These are phyloP conservation scores for Cisticola juncidis DNA, from an alignment of 2,113 vertebrate genomes.

Conservation along the genomic window DNA sequence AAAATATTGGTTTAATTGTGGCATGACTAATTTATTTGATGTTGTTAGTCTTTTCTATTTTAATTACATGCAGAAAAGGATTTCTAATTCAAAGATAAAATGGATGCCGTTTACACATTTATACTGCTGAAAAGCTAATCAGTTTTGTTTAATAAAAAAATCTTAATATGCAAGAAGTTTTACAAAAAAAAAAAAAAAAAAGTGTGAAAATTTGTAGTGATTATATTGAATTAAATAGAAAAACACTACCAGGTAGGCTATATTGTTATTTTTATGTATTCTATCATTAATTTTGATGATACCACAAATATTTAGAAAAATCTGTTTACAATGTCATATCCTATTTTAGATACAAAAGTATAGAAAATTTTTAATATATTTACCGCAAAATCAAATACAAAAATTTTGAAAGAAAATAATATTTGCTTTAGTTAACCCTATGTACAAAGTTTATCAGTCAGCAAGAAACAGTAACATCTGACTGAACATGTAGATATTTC, in stretches of 20 bases:
- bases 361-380: not conserved
- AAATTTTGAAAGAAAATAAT: not conserved
- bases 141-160: not conserved
- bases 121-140: not conserved
- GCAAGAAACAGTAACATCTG: not conserved
- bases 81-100: not conserved
- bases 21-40: not conserved
- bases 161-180: not conserved
- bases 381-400: not conserved
- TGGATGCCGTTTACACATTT: not conserved
- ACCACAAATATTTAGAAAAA: not conserved
- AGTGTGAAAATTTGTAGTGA: not conserved
- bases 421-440: not conserved
- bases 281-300: not conserved
- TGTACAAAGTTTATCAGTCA: not conserved
- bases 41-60: not conserved
- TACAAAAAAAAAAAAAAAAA: not conserved
- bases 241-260: not conserved
- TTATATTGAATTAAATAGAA: not conserved
- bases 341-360: not conserved
- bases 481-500: not conserved
- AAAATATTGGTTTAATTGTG: not conserved
- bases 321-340: not conserved
- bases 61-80: not conserved
- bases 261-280: not conserved